These are phyloP conservation scores for Scomber colias DNA, from an alignment of 2,113 vertebrate genomes.

Conservation along the genomic window DNA sequence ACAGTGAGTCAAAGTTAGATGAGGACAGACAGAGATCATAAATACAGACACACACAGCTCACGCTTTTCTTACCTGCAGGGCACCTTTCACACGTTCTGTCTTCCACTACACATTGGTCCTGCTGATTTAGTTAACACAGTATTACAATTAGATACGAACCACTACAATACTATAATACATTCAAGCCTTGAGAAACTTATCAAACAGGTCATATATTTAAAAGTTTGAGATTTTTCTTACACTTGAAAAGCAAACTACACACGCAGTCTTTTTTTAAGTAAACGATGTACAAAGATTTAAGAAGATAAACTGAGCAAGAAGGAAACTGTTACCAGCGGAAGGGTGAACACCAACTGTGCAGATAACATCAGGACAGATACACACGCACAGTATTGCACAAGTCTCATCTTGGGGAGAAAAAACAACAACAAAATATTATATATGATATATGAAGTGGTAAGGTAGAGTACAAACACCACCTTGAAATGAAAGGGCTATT, in stretches of 20 bases:
- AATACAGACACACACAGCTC: not conserved
- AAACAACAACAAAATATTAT: not conserved
- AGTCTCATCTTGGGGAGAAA: constrained; percentile 59
- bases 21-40: not conserved
- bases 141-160: constrained; percentile 6
- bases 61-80: constrained; percentile 64
- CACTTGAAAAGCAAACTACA: not conserved
- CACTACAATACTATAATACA: not conserved
- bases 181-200: not conserved
- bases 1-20: constrained; percentile 20
- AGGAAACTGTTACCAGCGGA: constrained; percentile 65
- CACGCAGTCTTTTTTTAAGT: not conserved
- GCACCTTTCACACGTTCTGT: not conserved
- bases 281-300: not conserved
- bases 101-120: accelerated
- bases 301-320: not conserved
- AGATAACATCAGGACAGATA: constrained; percentile 39
- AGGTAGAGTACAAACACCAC: not conserved
- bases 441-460: not conserved
- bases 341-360: constrained; percentile 26
- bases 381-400: constrained; percentile 40
- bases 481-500: not conserved
- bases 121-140: constrained; percentile 5
- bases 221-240: not conserved
- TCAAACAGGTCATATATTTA: not conserved